phyloP scores from a whole-genome alignment of 2,888 invertebrate species.

The Glyphotaelius pellucidus region DNA sequence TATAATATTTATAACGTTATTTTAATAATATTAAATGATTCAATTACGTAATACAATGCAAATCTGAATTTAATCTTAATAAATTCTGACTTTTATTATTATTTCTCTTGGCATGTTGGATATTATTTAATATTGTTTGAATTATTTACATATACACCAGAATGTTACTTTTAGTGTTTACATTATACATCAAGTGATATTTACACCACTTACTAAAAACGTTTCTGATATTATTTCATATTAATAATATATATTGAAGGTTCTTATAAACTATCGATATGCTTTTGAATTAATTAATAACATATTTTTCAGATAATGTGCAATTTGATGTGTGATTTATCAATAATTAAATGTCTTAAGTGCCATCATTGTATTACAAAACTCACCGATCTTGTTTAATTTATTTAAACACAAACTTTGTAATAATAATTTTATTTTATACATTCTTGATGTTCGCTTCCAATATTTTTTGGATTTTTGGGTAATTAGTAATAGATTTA shows the following conservation, averaged over 20 bases:
- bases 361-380: neutral
- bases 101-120: slow-evolving; percentile 35
- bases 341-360: slow-evolving; percentile 3
- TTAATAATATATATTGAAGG: slow-evolving; percentile 46
- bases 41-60: neutral
- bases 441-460: slow-evolving; percentile 1
- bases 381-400: neutral
- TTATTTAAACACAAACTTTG: neutral
- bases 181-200: slow-evolving; percentile 18
- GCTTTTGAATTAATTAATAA: slow-evolving; percentile 62
- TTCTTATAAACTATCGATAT: slow-evolving; percentile 64
- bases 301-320: slow-evolving; percentile 42
- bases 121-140: slow-evolving; percentile 4
- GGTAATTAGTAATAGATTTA: slow-evolving; percentile 61
- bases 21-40: slow-evolving; percentile 18
- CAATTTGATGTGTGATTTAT: slow-evolving; percentile 5
- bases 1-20: neutral
- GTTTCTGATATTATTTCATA: slow-evolving; percentile 43
- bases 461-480: slow-evolving; percentile 51
- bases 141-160: slow-evolving; percentile 32
- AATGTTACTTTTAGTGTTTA: slow-evolving; percentile 11
- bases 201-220: slow-evolving; percentile 49
- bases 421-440: neutral
- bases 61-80: neutral
- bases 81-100: neutral